A percentile compares a stretch with the other conserved stretches of the same genome.
These are phyloP conservation scores for Dendrolimus punctatus DNA, from an alignment of 1,140 invertebrate genomes.

Conservation along the genomic window DNA sequence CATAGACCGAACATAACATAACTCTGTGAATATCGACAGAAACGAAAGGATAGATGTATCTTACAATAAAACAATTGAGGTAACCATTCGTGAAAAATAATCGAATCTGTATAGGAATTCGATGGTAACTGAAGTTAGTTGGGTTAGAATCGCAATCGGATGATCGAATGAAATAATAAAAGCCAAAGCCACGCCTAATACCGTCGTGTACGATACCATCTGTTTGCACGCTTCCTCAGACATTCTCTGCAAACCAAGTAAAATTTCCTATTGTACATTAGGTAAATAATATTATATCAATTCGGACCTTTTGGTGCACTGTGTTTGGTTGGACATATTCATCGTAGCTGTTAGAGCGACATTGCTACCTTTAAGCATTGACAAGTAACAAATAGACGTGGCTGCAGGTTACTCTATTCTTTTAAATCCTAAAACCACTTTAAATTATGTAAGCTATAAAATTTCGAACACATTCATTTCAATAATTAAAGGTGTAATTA, in stretches of 20 bases:
- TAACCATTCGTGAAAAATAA: slow-evolving; percentile 15
- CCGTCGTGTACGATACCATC: slow-evolving; percentile 81
- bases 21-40: slow-evolving; percentile 36
- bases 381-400: slow-evolving; percentile 9
- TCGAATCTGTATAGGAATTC: slow-evolving; percentile 46
- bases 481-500: too few species aligned
- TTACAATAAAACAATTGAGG: slow-evolving; percentile 26
- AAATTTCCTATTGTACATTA: slow-evolving; percentile 41
- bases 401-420: neutral
- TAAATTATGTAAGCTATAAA: too few species aligned
- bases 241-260: slow-evolving; percentile 84
- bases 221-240: slow-evolving; percentile 86
- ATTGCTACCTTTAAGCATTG: slow-evolving; percentile 14
- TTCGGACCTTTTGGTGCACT: slow-evolving; percentile 15
- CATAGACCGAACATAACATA: slow-evolving; percentile 61
- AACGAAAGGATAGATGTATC: slow-evolving; percentile 41
- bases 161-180: slow-evolving; percentile 64
- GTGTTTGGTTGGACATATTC: slow-evolving; percentile 22
- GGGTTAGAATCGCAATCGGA: slow-evolving; percentile 62
- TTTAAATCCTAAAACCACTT: too few species aligned
- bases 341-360: slow-evolving; percentile 22
- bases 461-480: too few species aligned
- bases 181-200: slow-evolving; percentile 71
- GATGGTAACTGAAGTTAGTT: slow-evolving; percentile 53
- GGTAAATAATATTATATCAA: too few species aligned